These are phyloP conservation scores for Stratiomys singularior DNA, from an alignment of 2,888 invertebrate species.

Conservation along the genomic window DNA sequence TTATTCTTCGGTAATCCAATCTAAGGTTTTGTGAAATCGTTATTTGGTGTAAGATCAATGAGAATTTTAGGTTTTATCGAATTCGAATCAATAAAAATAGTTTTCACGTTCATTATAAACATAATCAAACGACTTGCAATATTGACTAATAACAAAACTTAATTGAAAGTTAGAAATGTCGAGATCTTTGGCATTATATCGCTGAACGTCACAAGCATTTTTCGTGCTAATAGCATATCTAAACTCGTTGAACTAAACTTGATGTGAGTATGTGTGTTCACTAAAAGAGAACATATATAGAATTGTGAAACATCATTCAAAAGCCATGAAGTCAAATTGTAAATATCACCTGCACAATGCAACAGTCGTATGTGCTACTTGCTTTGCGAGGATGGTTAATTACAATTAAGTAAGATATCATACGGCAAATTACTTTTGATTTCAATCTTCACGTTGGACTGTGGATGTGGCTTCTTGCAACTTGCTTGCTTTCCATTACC, in stretches of 20 bases:
- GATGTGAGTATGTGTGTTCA: not conserved
- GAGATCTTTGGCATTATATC: conserved; percentile 34
- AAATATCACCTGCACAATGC: not conserved
- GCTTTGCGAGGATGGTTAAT: not conserved
- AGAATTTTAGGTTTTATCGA: too few species aligned
- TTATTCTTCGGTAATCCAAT: too few species aligned
- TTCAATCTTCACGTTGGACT: too few species aligned
- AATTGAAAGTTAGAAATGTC: conserved; percentile 32
- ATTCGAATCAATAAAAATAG: too few species aligned
- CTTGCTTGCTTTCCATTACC: too few species aligned
- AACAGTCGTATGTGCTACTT: not conserved
- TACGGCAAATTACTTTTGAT: not conserved
- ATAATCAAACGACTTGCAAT: not conserved
- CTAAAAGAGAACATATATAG: not conserved
- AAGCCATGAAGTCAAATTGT: conserved; percentile 1
- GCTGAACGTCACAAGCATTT: not conserved
- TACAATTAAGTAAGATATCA: conserved; percentile 14
- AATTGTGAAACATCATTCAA: not conserved
- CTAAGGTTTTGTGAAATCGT: too few species aligned
- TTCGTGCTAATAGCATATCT: not conserved
- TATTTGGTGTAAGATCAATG: too few species aligned
- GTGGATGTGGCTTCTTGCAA: too few species aligned
- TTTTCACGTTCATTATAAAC: too few species aligned
- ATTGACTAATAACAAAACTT: conserved; percentile 4
- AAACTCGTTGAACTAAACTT: not conserved